Percentiles rank a stretch among this genome's conserved stretches.
These are phyloP conservation scores for Scrobipalpa atriplicella DNA, from an alignment of 2,888 invertebrate species.

Conservation along the genomic window DNA sequence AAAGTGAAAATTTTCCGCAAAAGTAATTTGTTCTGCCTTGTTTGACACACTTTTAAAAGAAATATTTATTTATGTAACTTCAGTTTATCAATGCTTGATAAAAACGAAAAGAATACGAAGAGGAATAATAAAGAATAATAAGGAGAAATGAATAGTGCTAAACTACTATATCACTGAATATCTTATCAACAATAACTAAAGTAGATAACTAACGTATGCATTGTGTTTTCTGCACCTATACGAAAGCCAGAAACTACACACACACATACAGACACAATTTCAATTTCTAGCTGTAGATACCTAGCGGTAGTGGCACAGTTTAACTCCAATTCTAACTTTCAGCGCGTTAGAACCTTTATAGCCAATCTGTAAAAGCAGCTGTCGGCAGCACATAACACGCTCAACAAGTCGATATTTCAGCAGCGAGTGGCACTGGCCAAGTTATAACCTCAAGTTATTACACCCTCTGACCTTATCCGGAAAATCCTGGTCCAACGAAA, in stretches of 20 bases:
- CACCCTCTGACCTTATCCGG: slow-evolving; percentile 5
- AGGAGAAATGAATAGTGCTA: too few species aligned
- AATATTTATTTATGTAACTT: too few species aligned
- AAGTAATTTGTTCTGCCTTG: not conserved
- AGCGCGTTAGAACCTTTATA: not conserved
- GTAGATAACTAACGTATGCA: too few species aligned
- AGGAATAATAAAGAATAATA: too few species aligned
- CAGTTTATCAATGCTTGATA: too few species aligned
- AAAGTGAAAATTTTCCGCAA: not conserved
- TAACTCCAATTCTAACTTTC: not conserved
- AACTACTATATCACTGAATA: too few species aligned
- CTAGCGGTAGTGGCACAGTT: not conserved
- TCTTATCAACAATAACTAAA: too few species aligned
- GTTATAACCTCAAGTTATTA: not conserved
- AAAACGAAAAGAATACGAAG: too few species aligned
- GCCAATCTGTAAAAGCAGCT: slow-evolving; percentile 6
- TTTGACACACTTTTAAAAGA: not conserved
- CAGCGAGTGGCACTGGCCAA: not conserved
- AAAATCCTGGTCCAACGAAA: not conserved
- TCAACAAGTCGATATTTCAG: slow-evolving; percentile 23
- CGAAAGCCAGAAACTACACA: too few species aligned
- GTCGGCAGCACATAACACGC: slow-evolving; percentile 11
- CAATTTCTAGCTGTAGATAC: not conserved
- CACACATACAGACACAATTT: too few species aligned
- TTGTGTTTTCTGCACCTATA: too few species aligned